Percentiles rank a stretch among this genome's conserved stretches.
Conservation (phyloP, 2,888 invertebrate species). For the Phragmatobia fuliginosa region DNA sequence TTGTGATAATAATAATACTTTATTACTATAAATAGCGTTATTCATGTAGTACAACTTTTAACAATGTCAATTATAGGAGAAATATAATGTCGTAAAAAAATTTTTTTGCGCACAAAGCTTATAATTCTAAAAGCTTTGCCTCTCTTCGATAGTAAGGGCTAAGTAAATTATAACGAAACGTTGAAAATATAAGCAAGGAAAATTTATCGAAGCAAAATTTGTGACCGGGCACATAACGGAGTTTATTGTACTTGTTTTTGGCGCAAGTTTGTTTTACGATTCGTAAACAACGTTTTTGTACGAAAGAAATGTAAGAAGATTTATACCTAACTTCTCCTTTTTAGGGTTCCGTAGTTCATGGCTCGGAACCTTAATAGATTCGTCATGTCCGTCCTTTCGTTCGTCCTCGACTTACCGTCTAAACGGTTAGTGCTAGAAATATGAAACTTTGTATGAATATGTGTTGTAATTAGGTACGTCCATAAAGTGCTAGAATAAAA, state of each 20-base stretch:
- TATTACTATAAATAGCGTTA: slow-evolving; percentile 6
- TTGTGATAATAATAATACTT: slow-evolving; percentile 9
- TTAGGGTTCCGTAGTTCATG: background rate
- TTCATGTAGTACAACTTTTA: background rate
- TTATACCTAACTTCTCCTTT: background rate
- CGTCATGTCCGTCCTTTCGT: no score
- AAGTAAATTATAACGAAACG: slow-evolving; percentile 25
- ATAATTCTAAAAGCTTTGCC: slow-evolving; percentile 13
- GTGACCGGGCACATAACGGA: slow-evolving; percentile 20
- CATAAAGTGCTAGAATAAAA: no score
- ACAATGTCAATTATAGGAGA: background rate
- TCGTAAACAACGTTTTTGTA: slow-evolving; percentile 8
- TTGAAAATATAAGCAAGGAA: slow-evolving; percentile 20
- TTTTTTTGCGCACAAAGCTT: slow-evolving; percentile 12
- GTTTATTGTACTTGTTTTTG: slow-evolving; percentile 15
- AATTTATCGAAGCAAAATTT: slow-evolving; percentile 21
- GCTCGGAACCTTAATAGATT: no score
- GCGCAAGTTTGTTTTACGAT: slow-evolving; percentile 15
- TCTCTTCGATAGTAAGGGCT: slow-evolving; percentile 22
- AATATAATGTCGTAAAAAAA: slow-evolving; percentile 6
- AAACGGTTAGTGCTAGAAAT: no score
- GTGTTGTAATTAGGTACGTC: no score
- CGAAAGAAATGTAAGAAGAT: background rate
- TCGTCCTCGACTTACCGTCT: no score
- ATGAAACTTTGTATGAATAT: no score